A percentile compares a stretch with the other conserved stretches of the same genome.
Conservation (phyloP, 2,113 vertebrate genomes). For the Semnornis frantzii region DNA sequence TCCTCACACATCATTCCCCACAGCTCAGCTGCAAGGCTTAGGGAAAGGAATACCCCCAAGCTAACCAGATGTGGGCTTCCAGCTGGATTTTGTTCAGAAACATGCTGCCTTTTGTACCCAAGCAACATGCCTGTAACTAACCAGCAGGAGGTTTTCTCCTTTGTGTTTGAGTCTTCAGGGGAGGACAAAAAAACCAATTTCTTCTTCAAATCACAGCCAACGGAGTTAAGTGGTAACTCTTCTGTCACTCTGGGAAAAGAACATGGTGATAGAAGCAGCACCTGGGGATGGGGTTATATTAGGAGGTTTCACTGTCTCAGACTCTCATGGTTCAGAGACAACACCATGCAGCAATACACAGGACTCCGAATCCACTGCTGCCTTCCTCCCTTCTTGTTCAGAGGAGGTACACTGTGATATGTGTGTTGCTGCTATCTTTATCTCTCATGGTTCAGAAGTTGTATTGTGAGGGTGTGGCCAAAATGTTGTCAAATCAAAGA, state of each 20-base stretch:
- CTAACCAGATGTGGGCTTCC: neutral
- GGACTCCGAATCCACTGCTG: neutral
- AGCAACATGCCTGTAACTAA: neutral
- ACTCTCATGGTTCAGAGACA: neutral
- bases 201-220: too few species aligned
- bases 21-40: neutral
- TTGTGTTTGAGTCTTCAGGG: neutral
- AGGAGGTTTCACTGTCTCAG: neutral
- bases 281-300: neutral
- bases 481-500: neutral
- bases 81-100: neutral
- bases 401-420: neutral
- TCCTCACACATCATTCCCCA: neutral
- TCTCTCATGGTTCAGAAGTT: neutral
- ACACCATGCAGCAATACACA: neutral
- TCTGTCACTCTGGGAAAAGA: neutral
- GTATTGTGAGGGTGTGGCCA: neutral
- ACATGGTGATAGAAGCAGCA: neutral
- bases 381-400: neutral
- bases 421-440: neutral
- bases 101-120: neutral
- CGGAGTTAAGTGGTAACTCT: too few species aligned
- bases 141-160: neutral
- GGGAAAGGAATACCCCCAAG: neutral
- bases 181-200: too few species aligned